Percentiles rank a stretch among this genome's conserved stretches.
Conservation (phyloP, 2,888 invertebrate genomes). For the Biston stratarius region DNA sequence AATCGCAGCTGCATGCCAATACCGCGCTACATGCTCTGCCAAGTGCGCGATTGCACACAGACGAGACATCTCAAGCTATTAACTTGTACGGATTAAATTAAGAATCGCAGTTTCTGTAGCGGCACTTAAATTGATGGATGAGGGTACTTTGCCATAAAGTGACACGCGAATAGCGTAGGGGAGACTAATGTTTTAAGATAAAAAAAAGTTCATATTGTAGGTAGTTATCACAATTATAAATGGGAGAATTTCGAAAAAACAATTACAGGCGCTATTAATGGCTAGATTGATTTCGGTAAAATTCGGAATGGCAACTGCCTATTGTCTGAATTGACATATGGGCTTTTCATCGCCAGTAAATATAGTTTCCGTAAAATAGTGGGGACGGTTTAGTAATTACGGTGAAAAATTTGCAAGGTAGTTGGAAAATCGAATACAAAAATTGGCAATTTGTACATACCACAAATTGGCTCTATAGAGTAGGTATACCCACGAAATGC, state of each 20-base stretch:
- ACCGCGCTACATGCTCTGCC: constrained; percentile 64
- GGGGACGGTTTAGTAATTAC: too few species aligned
- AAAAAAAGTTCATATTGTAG: background rate
- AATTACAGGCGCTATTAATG: too few species aligned
- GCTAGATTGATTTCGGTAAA: too few species aligned
- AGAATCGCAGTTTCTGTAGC: constrained; percentile 26
- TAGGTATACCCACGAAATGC: constrained; percentile 30
- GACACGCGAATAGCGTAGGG: background rate
- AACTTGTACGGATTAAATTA: constrained; percentile 40
- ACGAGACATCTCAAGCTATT: constrained; percentile 40
- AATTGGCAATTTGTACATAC: background rate
- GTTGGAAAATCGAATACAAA: background rate
- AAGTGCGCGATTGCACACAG: constrained; percentile 68
- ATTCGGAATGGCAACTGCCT: too few species aligned
- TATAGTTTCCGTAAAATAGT: too few species aligned
- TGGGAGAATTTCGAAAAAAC: background rate
- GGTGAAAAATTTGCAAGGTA: background rate
- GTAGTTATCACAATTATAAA: constrained; percentile 1
- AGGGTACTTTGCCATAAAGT: constrained; percentile 15
- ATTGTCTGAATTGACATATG: too few species aligned
- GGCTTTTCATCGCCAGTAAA: too few species aligned
- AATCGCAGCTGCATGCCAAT: constrained; percentile 82
- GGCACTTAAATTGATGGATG: constrained; percentile 23
- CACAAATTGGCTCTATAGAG: constrained; percentile 35
- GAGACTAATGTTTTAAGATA: constrained; percentile 1